These are phyloP conservation scores for Gnathonemus longibarbis DNA, from an alignment of 2,113 vertebrate genomes.

Conservation along the genomic window DNA sequence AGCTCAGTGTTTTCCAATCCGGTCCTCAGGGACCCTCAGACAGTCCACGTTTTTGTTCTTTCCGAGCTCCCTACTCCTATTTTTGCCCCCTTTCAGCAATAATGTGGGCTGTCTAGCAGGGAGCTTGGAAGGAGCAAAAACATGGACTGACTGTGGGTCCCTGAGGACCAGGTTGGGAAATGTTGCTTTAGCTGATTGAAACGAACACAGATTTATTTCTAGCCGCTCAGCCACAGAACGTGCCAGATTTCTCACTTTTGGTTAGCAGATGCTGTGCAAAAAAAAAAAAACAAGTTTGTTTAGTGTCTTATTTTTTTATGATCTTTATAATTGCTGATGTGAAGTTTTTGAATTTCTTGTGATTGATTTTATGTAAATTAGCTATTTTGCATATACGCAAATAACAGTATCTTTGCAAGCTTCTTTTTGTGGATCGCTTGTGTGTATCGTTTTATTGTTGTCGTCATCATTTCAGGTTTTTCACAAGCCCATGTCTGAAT, in stretches of 20 bases:
- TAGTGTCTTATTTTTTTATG: background rate
- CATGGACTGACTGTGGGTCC: background rate
- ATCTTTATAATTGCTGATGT: background rate
- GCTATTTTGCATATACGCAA: background rate
- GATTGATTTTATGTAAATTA: background rate
- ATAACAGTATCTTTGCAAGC: background rate
- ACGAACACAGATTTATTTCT: background rate
- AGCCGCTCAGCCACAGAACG: background rate
- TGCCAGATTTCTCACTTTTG: background rate
- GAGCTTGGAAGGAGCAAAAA: background rate
- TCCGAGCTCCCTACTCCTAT: background rate
- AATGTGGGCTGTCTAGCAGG: background rate
- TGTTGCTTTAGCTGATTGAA: background rate
- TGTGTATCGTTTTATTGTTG: background rate
- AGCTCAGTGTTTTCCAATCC: background rate
- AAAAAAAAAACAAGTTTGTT: background rate
- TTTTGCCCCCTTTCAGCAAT: background rate
- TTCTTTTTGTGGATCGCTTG: background rate
- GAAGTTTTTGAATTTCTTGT: background rate
- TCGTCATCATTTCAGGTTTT: constrained; percentile 68
- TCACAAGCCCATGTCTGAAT: constrained; percentile 82
- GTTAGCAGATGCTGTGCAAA: background rate
- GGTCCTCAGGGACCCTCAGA: background rate
- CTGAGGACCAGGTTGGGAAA: background rate
- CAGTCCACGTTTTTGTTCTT: background rate